Percentiles rank a stretch among this genome's conserved stretches.
Evolutionary conservation across 2,113 vertebrate species (phyloP).

Genomic region (Saccopteryx bilineata): DNA sequence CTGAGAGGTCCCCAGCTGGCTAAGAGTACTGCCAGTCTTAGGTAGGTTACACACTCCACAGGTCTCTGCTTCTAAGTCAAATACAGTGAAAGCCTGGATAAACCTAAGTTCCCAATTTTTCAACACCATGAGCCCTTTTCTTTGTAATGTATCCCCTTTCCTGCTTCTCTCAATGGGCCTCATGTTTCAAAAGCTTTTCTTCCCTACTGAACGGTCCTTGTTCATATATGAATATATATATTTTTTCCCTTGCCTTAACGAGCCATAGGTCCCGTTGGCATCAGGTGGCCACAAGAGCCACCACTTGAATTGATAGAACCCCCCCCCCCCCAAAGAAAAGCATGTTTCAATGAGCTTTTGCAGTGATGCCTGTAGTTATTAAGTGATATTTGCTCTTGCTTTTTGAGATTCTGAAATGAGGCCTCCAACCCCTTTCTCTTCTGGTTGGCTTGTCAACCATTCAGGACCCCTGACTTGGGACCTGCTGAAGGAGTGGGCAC

Average conservation of each 20-base stretch:
- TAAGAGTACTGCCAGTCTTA: background rate
- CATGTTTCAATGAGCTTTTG: background rate
- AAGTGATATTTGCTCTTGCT: background rate
- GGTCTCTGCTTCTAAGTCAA: background rate
- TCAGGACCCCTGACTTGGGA: background rate
- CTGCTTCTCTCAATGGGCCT: background rate
- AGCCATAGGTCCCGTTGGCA: background rate
- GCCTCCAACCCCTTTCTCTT: background rate
- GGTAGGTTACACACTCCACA: background rate
- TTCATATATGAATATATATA: background rate
- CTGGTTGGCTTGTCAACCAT: background rate
- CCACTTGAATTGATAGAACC: background rate
- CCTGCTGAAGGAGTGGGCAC: background rate
- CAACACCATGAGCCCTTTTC: background rate
- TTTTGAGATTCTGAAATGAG: slow-evolving; percentile 8
- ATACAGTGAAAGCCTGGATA: background rate
- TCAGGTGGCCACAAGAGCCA: background rate
- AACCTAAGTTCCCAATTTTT: background rate
- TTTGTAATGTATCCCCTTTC: background rate
- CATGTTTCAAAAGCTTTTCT: background rate
- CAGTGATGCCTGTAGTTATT: background rate
- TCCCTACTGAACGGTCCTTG: background rate
- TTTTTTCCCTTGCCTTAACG: background rate
- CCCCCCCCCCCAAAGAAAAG: background rate
- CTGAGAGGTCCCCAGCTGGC: background rate